Conservation (phyloP, 2,888 invertebrate species). For the Mesorhabditis sp. region DNA sequence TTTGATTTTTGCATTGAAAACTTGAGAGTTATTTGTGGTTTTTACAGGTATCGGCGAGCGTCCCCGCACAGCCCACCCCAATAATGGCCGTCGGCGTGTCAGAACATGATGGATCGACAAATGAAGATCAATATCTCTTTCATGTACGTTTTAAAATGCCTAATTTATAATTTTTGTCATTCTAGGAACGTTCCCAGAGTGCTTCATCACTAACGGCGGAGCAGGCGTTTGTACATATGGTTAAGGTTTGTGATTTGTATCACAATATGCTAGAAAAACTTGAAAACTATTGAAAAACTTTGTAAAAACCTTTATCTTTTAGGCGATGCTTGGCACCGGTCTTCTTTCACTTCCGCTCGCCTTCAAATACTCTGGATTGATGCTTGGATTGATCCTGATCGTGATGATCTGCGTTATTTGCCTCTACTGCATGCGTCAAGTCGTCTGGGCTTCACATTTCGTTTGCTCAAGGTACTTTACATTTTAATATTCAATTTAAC, state of each 20-base stretch:
- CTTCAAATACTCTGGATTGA: slow-evolving; percentile 82
- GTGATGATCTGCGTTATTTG: slow-evolving; percentile 78
- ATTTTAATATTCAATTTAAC: slow-evolving; percentile 10
- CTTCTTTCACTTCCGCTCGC: slow-evolving; percentile 94
- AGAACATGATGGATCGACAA: neutral
- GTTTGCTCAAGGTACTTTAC: slow-evolving; percentile 43
- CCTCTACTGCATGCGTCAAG: slow-evolving; percentile 86
- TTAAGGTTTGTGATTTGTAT: slow-evolving; percentile 64
- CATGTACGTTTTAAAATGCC: neutral
- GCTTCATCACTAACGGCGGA: slow-evolving; percentile 20
- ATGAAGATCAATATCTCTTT: neutral
- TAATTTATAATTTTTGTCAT: neutral
- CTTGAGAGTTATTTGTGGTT: too few species aligned
- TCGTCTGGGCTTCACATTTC: slow-evolving; percentile 67
- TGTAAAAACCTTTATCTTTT: neutral
- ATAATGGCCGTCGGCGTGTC: neutral
- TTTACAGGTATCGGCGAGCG: neutral
- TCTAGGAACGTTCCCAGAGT: slow-evolving; percentile 7
- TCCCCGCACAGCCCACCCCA: neutral
- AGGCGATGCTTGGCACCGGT: slow-evolving; percentile 84
- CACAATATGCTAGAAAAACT: neutral
- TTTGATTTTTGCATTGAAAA: too few species aligned
- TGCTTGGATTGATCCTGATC: slow-evolving; percentile 74
- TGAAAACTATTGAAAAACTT: neutral
- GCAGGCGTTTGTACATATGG: slow-evolving; percentile 64